Evolutionary conservation across 2,113 vertebrate species (phyloP).

Genomic region (Platichthys stellatus): DNA sequence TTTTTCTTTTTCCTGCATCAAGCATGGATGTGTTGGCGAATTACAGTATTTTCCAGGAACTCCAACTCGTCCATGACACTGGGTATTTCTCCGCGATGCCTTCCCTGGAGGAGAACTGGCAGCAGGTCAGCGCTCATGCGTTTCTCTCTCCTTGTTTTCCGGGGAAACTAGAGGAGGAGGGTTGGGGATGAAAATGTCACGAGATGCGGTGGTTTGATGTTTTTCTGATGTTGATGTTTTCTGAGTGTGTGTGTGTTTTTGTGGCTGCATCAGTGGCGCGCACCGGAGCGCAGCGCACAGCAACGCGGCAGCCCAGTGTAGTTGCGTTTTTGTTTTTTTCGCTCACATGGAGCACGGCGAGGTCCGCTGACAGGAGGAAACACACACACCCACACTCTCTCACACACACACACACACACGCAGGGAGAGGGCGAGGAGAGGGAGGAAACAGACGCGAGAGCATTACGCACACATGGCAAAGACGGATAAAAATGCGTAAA

Average conservation of each 20-base stretch:
- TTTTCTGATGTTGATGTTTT: slow-evolving; percentile 10
- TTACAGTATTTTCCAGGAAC: slow-evolving; percentile 99
- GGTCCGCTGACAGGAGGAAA: slow-evolving; percentile 72
- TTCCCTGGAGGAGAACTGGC: slow-evolving; percentile 99
- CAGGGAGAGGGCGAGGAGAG: background rate
- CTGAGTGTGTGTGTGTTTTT: slow-evolving; percentile 18
- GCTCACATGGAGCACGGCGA: slow-evolving; percentile 70
- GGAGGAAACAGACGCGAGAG: background rate
- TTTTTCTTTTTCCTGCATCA: slow-evolving; percentile 78
- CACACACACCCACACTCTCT: slow-evolving; percentile 20
- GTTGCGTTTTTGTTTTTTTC: slow-evolving; percentile 47
- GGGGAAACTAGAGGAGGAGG: slow-evolving; percentile 7
- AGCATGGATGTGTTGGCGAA: slow-evolving; percentile 98
- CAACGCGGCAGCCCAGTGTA: slow-evolving; percentile 27
- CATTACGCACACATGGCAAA: slow-evolving; percentile 35
- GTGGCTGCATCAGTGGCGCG: slow-evolving; percentile 41
- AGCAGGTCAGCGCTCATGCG: slow-evolving; percentile 87
- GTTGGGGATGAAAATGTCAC: slow-evolving; percentile 3
- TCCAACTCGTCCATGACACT: slow-evolving; percentile 98
- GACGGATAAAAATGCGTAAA: slow-evolving; percentile 38
- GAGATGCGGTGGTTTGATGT: slow-evolving; percentile 15
- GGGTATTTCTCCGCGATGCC: slow-evolving; percentile 99
- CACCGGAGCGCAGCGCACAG: slow-evolving; percentile 19
- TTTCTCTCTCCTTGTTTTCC: slow-evolving; percentile 36
- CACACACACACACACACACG: background rate